Evolutionary conservation across 2,797 vertebrate genomes (phyloP), one percentile per base, ranked within the genome.

Genomic region (Hoplostethus atlanticus): DNA sequence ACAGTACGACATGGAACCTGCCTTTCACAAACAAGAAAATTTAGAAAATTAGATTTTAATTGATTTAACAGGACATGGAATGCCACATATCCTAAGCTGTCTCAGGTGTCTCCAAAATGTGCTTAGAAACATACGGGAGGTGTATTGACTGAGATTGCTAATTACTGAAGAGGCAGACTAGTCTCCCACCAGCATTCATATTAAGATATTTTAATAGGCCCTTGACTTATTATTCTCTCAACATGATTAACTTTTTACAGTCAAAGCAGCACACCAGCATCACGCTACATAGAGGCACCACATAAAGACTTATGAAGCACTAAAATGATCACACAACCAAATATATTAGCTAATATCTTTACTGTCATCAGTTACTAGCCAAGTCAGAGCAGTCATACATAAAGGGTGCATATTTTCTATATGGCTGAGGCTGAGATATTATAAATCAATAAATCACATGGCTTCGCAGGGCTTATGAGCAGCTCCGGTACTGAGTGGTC

Each of bases 51-150:
- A 68, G 64, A 61, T 79, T 79, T 70, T 44, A 28, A 76, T 83
- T 75, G 77, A 81, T 79, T 76, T 65, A 52, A 64, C 62, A 54
- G 69, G 74, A 84, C 68, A 50, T 21, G 21, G 40, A 70, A 71
- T 11, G 13, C 50, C 47, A 38, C 21, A 21, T 16, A 68, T 51
- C 28, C 64, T 61, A 46, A 17, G 46, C 56, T 31, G 46, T 79
- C 21, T 10, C 52, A 55, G 36, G 13, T 63, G 57, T 52, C 75
- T 70, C n/a, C 16, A 28, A 46, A 62, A 61, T 44, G 59, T 64
- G 78, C 56, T 74, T 73, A 56, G 57, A 38, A 47, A 44, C 17
- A 46, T 25, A 1, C 40, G 28, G 58, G 51, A 12, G 44, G 2
- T 54, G 38, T 68, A 64, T 71, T 62, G 73, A 61, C 54, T 77